phyloP scores from a whole-genome alignment of 2,888 invertebrate genomes.

The Drosophila sordidula region DNA sequence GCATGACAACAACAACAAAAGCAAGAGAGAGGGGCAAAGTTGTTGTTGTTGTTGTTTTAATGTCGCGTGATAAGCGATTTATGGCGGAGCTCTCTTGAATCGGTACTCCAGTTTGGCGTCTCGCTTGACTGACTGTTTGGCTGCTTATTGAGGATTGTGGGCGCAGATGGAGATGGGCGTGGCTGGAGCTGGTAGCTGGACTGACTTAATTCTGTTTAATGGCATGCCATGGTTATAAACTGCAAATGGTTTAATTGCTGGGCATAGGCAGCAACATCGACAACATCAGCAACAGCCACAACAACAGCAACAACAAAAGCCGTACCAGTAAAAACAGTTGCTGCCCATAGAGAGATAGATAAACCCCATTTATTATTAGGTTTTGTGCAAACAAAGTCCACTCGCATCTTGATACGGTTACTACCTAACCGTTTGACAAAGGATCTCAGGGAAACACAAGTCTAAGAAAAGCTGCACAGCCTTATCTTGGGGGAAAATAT shows the following conservation, averaged over 20 bases:
- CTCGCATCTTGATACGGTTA: constrained; percentile 11
- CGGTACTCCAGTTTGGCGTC: constrained; percentile 71
- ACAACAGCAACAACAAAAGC: constrained; percentile 32
- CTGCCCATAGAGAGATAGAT: constrained; percentile 12
- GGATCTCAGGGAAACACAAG: neutral
- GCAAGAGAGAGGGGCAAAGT: constrained; percentile 15
- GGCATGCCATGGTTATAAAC: constrained; percentile 78
- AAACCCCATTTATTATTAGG: constrained; percentile 21
- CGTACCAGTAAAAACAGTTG: constrained; percentile 46
- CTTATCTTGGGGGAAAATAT: no score
- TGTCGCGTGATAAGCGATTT: constrained; percentile 80
- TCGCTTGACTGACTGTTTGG: constrained; percentile 69
- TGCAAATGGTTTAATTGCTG: constrained; percentile 78
- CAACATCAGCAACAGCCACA: constrained; percentile 34
- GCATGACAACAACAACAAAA: constrained; percentile 48
- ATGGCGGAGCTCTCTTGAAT: constrained; percentile 76
- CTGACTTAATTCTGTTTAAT: constrained; percentile 78
- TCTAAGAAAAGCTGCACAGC: no score
- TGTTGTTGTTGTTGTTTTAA: constrained; percentile 69
- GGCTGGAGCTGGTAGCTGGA: constrained; percentile 19
- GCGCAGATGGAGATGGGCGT: constrained; percentile 5
- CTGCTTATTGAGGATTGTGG: constrained; percentile 25
- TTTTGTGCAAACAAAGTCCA: neutral
- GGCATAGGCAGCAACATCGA: constrained; percentile 43
- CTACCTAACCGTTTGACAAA: constrained; percentile 2